Conservation (phyloP, 2,888 invertebrate genomes). For the Drosophila falleni region DNA sequence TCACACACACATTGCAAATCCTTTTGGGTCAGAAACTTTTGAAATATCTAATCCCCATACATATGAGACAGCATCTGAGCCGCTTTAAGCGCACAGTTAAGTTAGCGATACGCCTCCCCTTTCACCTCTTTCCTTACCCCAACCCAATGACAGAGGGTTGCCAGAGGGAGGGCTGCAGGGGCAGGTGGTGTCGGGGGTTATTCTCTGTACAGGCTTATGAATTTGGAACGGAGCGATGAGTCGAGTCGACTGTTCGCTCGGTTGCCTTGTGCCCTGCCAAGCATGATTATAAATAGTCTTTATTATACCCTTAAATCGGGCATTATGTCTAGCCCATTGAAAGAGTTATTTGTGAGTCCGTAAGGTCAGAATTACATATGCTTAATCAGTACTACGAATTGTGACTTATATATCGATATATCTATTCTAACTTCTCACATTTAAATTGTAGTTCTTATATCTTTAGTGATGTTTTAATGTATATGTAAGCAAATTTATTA, state of each 20-base stretch:
- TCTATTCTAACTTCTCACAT: background rate
- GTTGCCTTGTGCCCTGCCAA: constrained; percentile 24
- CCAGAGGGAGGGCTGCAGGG: background rate
- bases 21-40: constrained; percentile 82
- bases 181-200: background rate
- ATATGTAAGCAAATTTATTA: too few species aligned
- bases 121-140: background rate
- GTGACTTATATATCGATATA: background rate
- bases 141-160: constrained; percentile 2
- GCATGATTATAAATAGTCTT: constrained; percentile 47
- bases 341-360: constrained; percentile 6
- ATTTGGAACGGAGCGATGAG: constrained; percentile 41
- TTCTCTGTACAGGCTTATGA: constrained; percentile 45
- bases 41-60: constrained; percentile 73
- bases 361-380: background rate
- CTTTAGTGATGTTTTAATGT: too few species aligned
- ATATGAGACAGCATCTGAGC: constrained; percentile 55
- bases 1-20: constrained; percentile 56
- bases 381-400: constrained; percentile 1
- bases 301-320: constrained; percentile 23
- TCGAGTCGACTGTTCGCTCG: constrained; percentile 23
- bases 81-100: constrained; percentile 54
- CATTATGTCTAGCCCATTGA: constrained; percentile 8
- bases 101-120: constrained; percentile 39
- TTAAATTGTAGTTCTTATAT: background rate